Percentiles rank a stretch among this genome's conserved stretches.
Conservation (phyloP, 2,797 vertebrate genomes). For the Xiphorhynchus erythropygius region DNA sequence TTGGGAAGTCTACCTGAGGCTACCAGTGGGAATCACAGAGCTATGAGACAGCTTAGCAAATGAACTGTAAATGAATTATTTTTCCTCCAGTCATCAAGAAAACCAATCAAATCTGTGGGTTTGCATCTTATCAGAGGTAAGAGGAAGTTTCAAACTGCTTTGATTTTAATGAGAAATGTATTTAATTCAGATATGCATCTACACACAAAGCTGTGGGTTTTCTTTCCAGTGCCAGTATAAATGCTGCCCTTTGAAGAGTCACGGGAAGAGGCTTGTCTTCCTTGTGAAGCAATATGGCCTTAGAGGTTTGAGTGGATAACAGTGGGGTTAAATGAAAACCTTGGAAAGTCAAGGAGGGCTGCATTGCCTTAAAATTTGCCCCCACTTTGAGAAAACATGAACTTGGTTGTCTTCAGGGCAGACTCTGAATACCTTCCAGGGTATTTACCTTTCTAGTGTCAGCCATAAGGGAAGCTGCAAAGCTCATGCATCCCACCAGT, state of each 20-base stretch:
- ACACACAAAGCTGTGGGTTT: background rate
- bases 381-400: background rate
- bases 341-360: background rate
- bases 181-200: background rate
- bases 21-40: background rate
- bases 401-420: background rate
- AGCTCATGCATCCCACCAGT: background rate
- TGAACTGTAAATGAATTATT: background rate
- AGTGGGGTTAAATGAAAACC: background rate
- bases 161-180: background rate
- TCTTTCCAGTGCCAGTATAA: background rate
- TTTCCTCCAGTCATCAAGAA: background rate
- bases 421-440: background rate
- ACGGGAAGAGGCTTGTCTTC: background rate
- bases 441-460: background rate
- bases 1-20: background rate
- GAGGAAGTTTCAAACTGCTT: background rate
- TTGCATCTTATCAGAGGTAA: background rate
- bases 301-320: background rate
- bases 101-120: background rate
- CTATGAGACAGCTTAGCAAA: background rate
- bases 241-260: background rate
- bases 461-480: background rate
- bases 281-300: background rate
- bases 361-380: background rate